Percentiles rank a stretch among this genome's conserved stretches.
Evolutionary conservation across 2,888 invertebrate species (phyloP).

Genomic region (Drosophila leonis): DNA sequence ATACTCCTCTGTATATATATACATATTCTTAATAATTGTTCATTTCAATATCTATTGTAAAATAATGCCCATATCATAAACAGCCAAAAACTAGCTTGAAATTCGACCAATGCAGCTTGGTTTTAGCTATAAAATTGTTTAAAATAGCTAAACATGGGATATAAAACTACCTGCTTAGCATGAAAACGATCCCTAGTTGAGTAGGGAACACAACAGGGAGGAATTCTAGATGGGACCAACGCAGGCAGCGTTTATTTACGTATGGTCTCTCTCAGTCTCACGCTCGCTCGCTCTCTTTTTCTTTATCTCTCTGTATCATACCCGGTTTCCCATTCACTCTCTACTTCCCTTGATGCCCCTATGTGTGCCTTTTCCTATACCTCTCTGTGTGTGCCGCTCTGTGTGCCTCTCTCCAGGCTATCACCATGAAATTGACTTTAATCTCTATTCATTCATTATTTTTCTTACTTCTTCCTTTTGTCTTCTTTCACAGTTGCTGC

Average conservation of each 20-base stretch:
- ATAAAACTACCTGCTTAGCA: conserved; percentile 6
- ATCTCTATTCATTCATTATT: background rate
- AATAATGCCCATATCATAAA: background rate
- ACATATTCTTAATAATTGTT: too few relatives aligned
- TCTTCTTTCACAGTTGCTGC: background rate
- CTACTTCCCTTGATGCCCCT: too few relatives aligned
- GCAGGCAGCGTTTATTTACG: background rate
- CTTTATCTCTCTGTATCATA: background rate
- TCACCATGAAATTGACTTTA: background rate
- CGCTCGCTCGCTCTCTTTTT: background rate
- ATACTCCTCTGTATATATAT: too few relatives aligned
- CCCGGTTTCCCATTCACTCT: too few relatives aligned
- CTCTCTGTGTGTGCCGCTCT: background rate
- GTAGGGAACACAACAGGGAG: background rate
- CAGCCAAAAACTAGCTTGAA: background rate
- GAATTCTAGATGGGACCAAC: conserved; percentile 19
- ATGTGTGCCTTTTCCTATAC: background rate
- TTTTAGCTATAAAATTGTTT: conserved; percentile 1
- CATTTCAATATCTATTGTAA: too few relatives aligned
- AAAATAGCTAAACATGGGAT: conserved; percentile 7
- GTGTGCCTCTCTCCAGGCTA: too few relatives aligned
- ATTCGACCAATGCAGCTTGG: conserved; percentile 9
- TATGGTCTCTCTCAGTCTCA: background rate
- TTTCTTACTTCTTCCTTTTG: background rate
- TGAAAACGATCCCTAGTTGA: background rate